Evolutionary conservation across 2,888 invertebrate species (phyloP).

Genomic region (Diabrotica balteata): DNA sequence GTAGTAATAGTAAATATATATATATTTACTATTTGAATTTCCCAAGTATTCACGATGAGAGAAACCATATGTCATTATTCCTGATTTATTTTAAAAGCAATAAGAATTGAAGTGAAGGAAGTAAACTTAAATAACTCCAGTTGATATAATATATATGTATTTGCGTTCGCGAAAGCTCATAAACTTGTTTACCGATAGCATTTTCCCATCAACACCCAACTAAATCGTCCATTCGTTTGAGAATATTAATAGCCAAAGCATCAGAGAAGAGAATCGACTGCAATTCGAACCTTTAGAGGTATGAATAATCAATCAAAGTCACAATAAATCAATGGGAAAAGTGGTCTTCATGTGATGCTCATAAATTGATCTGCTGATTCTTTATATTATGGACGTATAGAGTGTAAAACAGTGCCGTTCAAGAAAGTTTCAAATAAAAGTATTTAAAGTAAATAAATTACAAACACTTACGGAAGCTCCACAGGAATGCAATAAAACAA

Average conservation of each 20-base stretch:
- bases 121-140: not conserved
- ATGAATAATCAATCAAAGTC: constrained; percentile 57
- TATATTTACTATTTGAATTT: too few species aligned
- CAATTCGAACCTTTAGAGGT: constrained; percentile 42
- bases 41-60: too few species aligned
- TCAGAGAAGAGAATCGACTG: constrained; percentile 24
- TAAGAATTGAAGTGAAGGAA: too few species aligned
- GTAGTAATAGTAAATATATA: too few species aligned
- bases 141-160: not conserved
- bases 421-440: too few species aligned
- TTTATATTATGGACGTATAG: constrained; percentile 37
- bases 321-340: constrained; percentile 58
- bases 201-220: constrained; percentile 36
- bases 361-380: constrained; percentile 50
- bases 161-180: constrained; percentile 8
- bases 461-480: too few species aligned
- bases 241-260: constrained; percentile 5
- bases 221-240: constrained; percentile 22
- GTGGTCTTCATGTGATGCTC: constrained; percentile 52
- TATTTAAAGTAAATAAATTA: too few species aligned
- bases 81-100: too few species aligned
- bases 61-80: too few species aligned
- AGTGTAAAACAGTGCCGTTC: constrained; percentile 1
- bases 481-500: too few species aligned
- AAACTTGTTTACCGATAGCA: constrained; percentile 32